Evolutionary conservation across 2,797 vertebrate species (phyloP), one percentile per base, ranked within the genome.

Genomic region (Sphenopsis melanotis): DNA sequence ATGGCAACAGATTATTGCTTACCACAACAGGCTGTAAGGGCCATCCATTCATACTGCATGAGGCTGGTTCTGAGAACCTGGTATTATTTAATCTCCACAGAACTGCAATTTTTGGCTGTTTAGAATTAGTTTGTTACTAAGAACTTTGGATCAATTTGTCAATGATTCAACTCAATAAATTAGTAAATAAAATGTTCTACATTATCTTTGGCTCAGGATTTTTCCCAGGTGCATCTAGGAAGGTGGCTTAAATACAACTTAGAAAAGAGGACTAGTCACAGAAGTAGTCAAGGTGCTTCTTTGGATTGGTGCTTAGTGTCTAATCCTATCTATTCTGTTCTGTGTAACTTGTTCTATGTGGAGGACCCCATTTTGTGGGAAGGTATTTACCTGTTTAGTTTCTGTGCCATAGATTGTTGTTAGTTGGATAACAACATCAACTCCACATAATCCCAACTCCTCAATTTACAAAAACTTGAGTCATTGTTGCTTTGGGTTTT

Each of bases 61-160:
- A 70, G 46, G 24, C 46, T 76, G 21, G 20, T 76, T 61, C 50
- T 79, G 56, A 89, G 66, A 89, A n/a, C 26, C 6, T 26, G 15
- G 12, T 6, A 1, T 39, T 78, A 37, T 27, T 93, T 70, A 44
- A 53, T 91, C 72, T 83, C 46, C 36, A 4, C 17, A 46, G 13
- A 59, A 64, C 53, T 75, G 36, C 59, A 80, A 1, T 11, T 90
- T 66, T 74, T 63, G 19, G 16, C 32, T 82, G 42, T 83, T 90
- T 50, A 32, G 59, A 64, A 63, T 65, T 68, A 12, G 11, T 46
- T 87, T 59, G 44, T 69, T 90, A 44, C 21, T 27, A 52, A 72
- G 63, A 84, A 23, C 23, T 82, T 69, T 44, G 44, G 29, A 95
- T 92, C 81, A 76, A 72, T 90, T 55, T 72, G 70, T 60, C 59